phyloP scores from a whole-genome alignment of 2,888 invertebrate species.

The Epinotia brunnichana region DNA sequence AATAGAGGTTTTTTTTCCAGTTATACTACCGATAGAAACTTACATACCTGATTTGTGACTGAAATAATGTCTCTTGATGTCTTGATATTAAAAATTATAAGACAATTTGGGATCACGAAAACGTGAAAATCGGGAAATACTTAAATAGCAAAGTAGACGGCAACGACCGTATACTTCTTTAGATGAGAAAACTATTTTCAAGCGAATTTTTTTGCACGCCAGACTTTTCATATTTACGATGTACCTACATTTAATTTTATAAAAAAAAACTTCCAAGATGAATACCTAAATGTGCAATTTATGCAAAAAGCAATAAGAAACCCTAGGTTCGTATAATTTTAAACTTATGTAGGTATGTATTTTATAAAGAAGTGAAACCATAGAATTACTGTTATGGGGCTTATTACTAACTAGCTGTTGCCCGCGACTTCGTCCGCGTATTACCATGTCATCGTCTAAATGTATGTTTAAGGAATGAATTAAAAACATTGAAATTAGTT shows the following conservation, averaged over 20 bases:
- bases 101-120: neutral
- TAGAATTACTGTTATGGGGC: no score
- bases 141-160: neutral
- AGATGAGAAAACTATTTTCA: neutral
- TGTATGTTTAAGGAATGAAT: no score
- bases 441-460: no score
- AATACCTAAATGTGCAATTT: neutral
- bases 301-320: neutral
- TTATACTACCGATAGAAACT: conserved; percentile 1
- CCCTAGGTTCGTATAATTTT: neutral
- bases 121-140: neutral
- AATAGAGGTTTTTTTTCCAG: neutral
- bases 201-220: neutral
- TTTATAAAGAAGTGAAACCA: neutral
- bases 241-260: neutral
- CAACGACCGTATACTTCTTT: neutral
- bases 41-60: conserved; percentile 13
- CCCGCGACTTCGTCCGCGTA: no score
- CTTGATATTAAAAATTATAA: neutral
- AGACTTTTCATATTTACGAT: neutral
- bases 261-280: neutral
- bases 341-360: neutral
- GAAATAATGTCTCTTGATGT: neutral
- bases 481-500: no score
- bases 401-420: no score